phyloP scores from a whole-genome alignment of 2,888 invertebrate species.

The Cepaea hortensis region DNA sequence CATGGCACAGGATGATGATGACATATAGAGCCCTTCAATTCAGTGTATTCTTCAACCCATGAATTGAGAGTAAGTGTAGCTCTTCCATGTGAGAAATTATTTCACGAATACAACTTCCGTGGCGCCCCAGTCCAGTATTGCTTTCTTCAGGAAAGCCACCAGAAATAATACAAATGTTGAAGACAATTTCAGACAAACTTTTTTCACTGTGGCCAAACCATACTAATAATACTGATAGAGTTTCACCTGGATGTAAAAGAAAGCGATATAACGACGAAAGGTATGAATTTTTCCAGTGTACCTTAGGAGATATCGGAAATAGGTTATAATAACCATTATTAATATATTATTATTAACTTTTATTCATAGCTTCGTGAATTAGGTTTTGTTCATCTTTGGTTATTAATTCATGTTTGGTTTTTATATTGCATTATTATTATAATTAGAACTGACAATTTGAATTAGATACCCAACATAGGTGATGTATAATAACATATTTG shows the following conservation, averaged over 20 bases:
- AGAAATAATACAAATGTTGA: slow-evolving; percentile 56
- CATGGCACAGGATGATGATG: not conserved
- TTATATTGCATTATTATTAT: no score
- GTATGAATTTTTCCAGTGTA: not conserved
- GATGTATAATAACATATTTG: no score
- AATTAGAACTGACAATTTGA: no score
- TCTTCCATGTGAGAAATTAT: slow-evolving; percentile 21
- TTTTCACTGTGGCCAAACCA: slow-evolving; percentile 56
- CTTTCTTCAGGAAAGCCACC: slow-evolving; percentile 20
- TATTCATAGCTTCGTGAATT: not conserved
- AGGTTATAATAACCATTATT: not conserved
- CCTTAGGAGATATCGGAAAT: slow-evolving; percentile 36
- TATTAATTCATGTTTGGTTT: no score
- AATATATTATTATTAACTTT: not conserved
- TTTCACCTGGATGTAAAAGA: slow-evolving; percentile 44
- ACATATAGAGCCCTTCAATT: not conserved
- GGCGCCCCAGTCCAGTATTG: slow-evolving; percentile 38
- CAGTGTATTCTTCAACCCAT: not conserved
- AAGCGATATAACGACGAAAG: slow-evolving; percentile 47
- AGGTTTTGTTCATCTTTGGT: no score
- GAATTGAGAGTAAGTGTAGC: not conserved
- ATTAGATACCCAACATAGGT: no score
- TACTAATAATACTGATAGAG: slow-evolving; percentile 39
- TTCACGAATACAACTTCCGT: slow-evolving; percentile 44
- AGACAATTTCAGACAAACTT: slow-evolving; percentile 59